Evolutionary conservation across 2,888 invertebrate species (phyloP), one percentile per base, ranked within the genome.

Genomic region (Drosophila rellima): DNA sequence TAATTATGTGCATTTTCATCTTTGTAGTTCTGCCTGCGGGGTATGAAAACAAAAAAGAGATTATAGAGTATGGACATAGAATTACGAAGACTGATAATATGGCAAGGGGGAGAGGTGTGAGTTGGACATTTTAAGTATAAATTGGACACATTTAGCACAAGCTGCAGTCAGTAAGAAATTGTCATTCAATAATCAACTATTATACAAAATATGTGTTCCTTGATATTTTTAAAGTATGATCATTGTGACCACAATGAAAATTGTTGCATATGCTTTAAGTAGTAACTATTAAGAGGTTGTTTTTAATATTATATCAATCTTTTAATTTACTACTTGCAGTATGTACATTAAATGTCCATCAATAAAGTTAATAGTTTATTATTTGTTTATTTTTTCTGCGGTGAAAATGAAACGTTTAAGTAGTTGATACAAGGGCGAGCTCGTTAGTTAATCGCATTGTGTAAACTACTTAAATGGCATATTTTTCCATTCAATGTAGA

Each of bases 271-370:
- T 78, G 56, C 54, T 42, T 35, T 63, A 84, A 78, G 89, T 78
- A 84, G 83, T 84, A 84, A 67, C 64, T 55, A 61, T 78, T 69
- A 84, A 82, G 60, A 56, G 83, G 74, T 75, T 57, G 74, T 66
- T 6, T 18, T 48, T 0, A 5, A 10, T 17, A 13, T 4, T 0
- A 17, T 5, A 17, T 71, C 80, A 40, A 74, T 78, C 89, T 71
- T 78, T 82, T 78, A 63, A 69, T 75, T 60, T 82, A 84, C 89
- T 88, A 69, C 83, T 80, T 86, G 42, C 26, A 52, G 56, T 54
- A 73, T 63, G 45, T 76, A 59, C 59, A 70, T 26, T 23, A 10
- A 39, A 6, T 2, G 7, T 31, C 15, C 17, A 17, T n/a, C 4
- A 35, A 5, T 10, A 18, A 11, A 8, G 17, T n/a, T 18, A 8